phyloP scores from a whole-genome alignment of 2,113 vertebrate genomes.

The Mesembrinibis cayennensis region DNA sequence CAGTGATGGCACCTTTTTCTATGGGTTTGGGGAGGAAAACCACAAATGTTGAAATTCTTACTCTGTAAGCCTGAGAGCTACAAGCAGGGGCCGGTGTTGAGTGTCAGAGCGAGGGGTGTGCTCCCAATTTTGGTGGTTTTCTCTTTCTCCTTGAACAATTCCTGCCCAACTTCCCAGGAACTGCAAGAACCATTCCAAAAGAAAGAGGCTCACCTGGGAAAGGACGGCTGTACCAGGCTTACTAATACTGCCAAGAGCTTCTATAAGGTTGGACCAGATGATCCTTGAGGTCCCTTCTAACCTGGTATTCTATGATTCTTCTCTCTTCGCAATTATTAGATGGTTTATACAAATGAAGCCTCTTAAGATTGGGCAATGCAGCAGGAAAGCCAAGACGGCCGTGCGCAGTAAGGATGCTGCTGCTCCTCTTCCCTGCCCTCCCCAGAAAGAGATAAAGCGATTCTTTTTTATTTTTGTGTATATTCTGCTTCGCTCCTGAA shows the following conservation, averaged over 20 bases:
- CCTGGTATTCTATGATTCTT: no score
- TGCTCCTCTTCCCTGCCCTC: not conserved
- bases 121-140: not conserved
- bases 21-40: rapidly evolving
- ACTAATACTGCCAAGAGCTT: not conserved
- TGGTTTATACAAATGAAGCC: not conserved
- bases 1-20: not conserved
- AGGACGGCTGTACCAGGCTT: not conserved
- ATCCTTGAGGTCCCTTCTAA: no score
- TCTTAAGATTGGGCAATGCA: not conserved
- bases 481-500: not conserved
- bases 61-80: not conserved
- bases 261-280: no score
- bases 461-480: not conserved
- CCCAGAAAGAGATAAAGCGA: not conserved
- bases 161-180: not conserved
- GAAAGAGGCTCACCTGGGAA: not conserved
- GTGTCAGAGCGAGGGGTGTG: rapidly evolving
- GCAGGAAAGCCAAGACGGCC: not conserved
- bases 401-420: not conserved
- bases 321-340: not conserved
- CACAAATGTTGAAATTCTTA: not conserved
- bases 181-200: not conserved
- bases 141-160: not conserved
- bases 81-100: not conserved